Percentiles rank a stretch among this genome's conserved stretches.
These are phyloP conservation scores for Laterallus jamaicensis DNA, from an alignment of 2,113 vertebrate species.

Conservation along the genomic window DNA sequence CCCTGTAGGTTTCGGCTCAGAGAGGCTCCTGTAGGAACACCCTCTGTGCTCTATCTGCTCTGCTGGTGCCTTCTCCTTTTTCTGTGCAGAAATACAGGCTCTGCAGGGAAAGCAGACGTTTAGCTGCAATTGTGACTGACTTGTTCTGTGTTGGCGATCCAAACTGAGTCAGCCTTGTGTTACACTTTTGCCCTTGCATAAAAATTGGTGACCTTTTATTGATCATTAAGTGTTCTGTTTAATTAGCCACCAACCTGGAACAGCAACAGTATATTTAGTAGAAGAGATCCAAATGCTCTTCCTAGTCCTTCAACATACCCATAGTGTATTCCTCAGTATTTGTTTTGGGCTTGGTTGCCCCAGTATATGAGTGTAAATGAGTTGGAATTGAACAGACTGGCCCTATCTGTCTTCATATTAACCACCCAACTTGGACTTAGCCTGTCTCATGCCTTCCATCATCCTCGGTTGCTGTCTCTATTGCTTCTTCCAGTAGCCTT, in stretches of 20 bases:
- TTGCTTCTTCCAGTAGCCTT: background rate
- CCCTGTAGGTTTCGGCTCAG: background rate
- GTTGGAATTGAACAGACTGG: background rate
- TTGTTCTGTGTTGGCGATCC: background rate
- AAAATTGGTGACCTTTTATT: background rate
- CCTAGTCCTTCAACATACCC: background rate
- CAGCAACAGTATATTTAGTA: background rate
- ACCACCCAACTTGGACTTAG: background rate
- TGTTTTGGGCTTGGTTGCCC: background rate
- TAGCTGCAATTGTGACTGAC: background rate
- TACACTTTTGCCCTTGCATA: rapidly evolving
- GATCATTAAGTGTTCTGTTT: background rate
- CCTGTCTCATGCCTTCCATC: background rate
- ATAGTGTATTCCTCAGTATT: background rate
- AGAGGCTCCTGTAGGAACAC: background rate
- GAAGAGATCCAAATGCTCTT: background rate
- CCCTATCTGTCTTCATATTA: background rate
- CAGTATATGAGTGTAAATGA: background rate
- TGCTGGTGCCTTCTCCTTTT: background rate
- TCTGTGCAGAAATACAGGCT: background rate
- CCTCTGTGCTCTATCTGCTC: background rate
- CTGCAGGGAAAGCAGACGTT: background rate
- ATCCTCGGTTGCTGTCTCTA: background rate
- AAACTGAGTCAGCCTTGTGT: background rate
- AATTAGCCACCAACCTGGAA: background rate